Percentiles rank a stretch among this genome's conserved stretches.
phyloP scores from a whole-genome alignment of 2,113 vertebrate genomes.

The Aphelocoma coerulescens region DNA sequence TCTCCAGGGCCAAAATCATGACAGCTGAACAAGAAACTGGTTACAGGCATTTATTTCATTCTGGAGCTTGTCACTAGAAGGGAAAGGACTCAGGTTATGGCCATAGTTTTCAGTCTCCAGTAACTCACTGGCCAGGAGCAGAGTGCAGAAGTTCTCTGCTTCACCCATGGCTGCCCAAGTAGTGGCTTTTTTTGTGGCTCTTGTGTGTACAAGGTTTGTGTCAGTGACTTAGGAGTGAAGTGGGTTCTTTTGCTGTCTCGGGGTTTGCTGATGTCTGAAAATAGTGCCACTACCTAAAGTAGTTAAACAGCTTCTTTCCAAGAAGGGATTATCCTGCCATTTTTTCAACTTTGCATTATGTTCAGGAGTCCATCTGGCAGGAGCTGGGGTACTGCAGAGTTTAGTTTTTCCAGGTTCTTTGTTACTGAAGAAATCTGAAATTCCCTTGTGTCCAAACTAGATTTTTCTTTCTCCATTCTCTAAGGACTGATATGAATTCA shows the following conservation, averaged over 20 bases:
- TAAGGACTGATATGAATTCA: neutral
- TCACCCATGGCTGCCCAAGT: neutral
- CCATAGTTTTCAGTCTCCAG: neutral
- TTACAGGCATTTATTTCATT: neutral
- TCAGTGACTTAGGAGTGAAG: neutral
- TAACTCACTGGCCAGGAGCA: neutral
- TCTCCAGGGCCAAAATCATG: neutral
- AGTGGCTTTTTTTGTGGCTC: neutral
- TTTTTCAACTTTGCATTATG: neutral
- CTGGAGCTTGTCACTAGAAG: neutral
- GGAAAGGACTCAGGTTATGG: neutral
- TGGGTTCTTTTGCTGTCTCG: neutral
- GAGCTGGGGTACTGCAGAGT: neutral
- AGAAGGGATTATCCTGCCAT: neutral
- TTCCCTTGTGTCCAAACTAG: neutral
- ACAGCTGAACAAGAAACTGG: conserved; percentile 5
- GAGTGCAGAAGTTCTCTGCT: neutral
- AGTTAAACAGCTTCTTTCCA: neutral
- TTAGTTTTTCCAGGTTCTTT: neutral
- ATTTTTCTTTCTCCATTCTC: neutral
- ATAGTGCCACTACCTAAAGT: neutral
- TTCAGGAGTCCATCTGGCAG: neutral
- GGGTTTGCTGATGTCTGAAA: neutral
- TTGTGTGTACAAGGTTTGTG: neutral
- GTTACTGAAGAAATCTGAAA: neutral